Evolutionary conservation across 2,797 vertebrate species (phyloP).

Genomic region (Gobio occitaniae): DNA sequence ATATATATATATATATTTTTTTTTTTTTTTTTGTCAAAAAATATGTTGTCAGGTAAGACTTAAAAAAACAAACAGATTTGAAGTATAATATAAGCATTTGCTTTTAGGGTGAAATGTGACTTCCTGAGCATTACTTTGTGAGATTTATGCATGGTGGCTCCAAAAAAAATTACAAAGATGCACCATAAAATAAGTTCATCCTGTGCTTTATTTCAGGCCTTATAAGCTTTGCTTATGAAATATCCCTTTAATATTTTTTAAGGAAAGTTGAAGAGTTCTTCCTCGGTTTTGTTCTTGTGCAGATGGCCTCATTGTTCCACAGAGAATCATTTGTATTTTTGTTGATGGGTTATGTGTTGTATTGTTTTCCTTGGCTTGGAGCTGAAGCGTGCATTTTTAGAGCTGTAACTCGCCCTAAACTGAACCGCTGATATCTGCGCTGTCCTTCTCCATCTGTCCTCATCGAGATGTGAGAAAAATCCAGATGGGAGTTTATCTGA

Average conservation of each 20-base stretch:
- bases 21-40: neutral
- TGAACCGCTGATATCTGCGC: conserved; percentile 1
- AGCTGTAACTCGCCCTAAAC: conserved; percentile 18
- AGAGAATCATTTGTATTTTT: conserved; percentile 11
- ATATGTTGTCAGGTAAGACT: neutral
- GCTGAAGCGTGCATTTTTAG: conserved; percentile 23
- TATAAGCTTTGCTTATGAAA: neutral
- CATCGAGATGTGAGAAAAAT: neutral
- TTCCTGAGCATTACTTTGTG: neutral
- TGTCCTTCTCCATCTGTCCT: conserved; percentile 28
- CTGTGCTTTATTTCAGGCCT: neutral
- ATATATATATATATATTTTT: too few relatives aligned
- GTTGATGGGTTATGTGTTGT: conserved; percentile 10
- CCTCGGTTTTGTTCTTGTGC: neutral
- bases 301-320: neutral
- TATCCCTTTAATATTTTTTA: neutral
- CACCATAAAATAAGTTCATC: neutral
- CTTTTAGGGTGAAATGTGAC: neutral
- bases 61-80: neutral
- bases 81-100: neutral
- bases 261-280: neutral
- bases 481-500: neutral
- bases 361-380: conserved; percentile 9
- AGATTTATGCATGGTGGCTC: neutral
- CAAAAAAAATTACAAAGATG: neutral